Evolutionary conservation across 2,113 vertebrate species (phyloP), one percentile per base, ranked within the genome.

Genomic region (Bambusicola thoracicus): DNA sequence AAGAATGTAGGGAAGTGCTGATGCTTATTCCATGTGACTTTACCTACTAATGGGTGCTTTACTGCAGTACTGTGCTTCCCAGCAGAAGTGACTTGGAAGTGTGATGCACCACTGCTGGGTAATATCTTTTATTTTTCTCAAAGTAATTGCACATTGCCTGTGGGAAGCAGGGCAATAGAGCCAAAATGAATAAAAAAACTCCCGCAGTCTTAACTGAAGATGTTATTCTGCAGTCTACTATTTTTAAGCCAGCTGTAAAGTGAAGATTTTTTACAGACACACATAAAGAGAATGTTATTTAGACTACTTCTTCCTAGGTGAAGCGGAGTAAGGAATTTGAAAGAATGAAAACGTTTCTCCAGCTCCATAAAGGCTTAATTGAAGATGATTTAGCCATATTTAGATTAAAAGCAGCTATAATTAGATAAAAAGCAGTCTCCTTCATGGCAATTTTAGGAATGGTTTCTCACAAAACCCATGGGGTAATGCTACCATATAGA

Each of bases 101-200:
- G 48, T 68, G 56, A 72, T 48, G 74, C 32, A 65, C 21, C 25
- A 21, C 18, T 84, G 25, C 81, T 89, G 46, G 36, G n/a, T 85
- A 72, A 59, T 46, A 59, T 38, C 38, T 81, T 86, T 79, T 85
- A 59, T 91, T 87, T 92, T 94, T 51, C 46, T 63, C 70, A 44
- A 67, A 81, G 65, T 70, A 72, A 56, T 76, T 61, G 61, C 81
- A 27, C n/a, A n/a, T 12, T 80, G 29, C 78, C 67, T 49, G 10
- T 70, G 65, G 75, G 75, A 83, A 92, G 30, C 30, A 83, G 44
- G 44, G 24, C 29, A 83, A 88, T 6, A 78, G 36, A 88, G 36
- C 21, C 59, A 83, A 77, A 80, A 70, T 46, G 46, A 74, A 67
- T 73, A 19, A 61, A 53, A 53, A 90, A 44, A 3, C 3, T 59